Evolutionary conservation across 2,113 vertebrate species (phyloP).

Genomic region (Eclectus roratus): DNA sequence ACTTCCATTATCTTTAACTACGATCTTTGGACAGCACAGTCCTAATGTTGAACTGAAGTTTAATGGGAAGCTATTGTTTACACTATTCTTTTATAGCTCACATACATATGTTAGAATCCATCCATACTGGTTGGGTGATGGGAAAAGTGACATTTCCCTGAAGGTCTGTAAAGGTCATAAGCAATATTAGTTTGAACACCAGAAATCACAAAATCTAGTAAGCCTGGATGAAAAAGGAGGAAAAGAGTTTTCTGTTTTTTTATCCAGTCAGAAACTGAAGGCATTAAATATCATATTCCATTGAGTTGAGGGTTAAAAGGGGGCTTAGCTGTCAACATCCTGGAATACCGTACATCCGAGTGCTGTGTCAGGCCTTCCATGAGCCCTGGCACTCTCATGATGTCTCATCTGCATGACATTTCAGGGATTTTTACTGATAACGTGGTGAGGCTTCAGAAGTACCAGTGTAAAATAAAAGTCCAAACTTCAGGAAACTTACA

Average conservation of each 20-base stretch:
- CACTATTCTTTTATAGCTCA: slow-evolving; percentile 52
- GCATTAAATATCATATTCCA: neutral
- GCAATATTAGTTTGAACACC: neutral
- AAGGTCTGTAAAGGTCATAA: slow-evolving; percentile 37
- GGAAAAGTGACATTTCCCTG: neutral
- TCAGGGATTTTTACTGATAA: neutral
- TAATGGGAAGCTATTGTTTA: slow-evolving; percentile 81
- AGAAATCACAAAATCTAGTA: slow-evolving; percentile 32
- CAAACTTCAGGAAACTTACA: neutral
- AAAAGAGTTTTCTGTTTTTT: neutral
- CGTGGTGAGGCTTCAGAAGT: neutral
- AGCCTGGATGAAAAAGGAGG: neutral
- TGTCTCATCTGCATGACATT: neutral
- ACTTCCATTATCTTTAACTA: slow-evolving; percentile 79
- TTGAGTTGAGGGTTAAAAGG: neutral
- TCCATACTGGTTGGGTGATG: neutral
- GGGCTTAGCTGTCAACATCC: neutral
- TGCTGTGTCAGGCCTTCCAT: neutral
- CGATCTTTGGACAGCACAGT: slow-evolving; percentile 77
- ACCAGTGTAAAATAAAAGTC: neutral
- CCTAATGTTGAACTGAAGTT: slow-evolving; percentile 75
- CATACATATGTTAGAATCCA: slow-evolving; percentile 36
- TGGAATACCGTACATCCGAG: neutral
- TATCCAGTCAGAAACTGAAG: slow-evolving; percentile 7
- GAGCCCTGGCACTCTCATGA: neutral